Evolutionary conservation across 2,113 vertebrate species (phyloP).

Genomic region (Marmota monax): DNA sequence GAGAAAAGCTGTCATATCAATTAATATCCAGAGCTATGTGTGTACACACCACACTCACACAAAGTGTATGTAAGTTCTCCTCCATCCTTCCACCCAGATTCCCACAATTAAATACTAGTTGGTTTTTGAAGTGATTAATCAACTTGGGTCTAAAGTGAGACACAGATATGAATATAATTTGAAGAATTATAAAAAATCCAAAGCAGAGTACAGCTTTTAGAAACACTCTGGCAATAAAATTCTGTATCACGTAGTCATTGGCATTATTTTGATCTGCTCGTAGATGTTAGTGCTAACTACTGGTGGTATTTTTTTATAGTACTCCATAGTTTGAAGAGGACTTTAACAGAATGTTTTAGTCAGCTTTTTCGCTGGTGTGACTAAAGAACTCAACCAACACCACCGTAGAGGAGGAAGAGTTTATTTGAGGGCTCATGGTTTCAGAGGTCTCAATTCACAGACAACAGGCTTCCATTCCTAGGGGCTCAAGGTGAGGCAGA

Average conservation of each 20-base stretch:
- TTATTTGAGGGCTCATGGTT: too few species aligned
- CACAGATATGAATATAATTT: neutral
- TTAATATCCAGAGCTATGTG: neutral
- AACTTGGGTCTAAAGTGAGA: neutral
- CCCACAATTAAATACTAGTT: neutral
- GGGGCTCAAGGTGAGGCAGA: too few species aligned
- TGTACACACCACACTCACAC: neutral
- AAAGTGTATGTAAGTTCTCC: neutral
- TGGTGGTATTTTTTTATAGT: constrained; percentile 12
- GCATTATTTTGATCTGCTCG: constrained; percentile 25
- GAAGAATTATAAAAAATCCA: constrained; percentile 48
- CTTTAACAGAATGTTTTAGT: neutral
- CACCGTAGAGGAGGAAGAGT: too few species aligned
- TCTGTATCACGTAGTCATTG: constrained; percentile 2
- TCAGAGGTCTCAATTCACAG: too few species aligned
- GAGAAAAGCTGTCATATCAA: neutral
- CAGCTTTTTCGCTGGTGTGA: too few species aligned
- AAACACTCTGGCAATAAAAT: constrained; percentile 37
- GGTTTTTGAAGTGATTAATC: constrained; percentile 2
- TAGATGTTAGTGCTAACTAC: constrained; percentile 5
- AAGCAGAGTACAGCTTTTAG: neutral
- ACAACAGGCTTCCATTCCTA: too few species aligned
- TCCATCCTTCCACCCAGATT: neutral
- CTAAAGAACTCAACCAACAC: too few species aligned
- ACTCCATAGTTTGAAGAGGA: constrained; percentile 1